Conservation (phyloP, 2,797 vertebrate species). For the Channa striata region DNA sequence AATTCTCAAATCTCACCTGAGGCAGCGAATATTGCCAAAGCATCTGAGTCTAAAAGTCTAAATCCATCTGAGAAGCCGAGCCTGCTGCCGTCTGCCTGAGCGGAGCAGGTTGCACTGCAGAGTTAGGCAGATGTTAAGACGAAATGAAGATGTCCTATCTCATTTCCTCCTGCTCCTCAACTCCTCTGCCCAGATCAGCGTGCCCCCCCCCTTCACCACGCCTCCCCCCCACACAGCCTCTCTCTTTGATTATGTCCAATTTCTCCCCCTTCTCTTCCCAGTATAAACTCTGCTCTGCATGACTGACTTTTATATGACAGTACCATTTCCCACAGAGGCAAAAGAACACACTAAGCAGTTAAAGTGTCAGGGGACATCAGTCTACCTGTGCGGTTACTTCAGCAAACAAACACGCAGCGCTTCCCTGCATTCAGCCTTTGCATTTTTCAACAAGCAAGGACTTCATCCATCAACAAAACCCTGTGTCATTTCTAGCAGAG, state of each 20-base stretch:
- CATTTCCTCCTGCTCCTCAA: slow-evolving; percentile 52
- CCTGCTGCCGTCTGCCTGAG: slow-evolving; percentile 51
- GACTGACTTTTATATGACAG: slow-evolving; percentile 75
- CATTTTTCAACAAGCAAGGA: slow-evolving; percentile 38
- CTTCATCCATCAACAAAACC: slow-evolving; percentile 51
- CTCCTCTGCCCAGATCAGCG: slow-evolving; percentile 33
- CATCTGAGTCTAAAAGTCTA: slow-evolving; percentile 62
- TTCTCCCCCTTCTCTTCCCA: slow-evolving; percentile 31
- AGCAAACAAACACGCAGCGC: slow-evolving; percentile 25
- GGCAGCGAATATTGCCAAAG: slow-evolving; percentile 59
- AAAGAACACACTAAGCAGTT: slow-evolving; percentile 72
- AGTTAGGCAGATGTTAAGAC: slow-evolving; percentile 65
- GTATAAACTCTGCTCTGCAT: slow-evolving; percentile 58
- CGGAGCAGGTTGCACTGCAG: slow-evolving; percentile 44
- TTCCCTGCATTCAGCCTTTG: slow-evolving; percentile 36
- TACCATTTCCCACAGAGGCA: slow-evolving; percentile 68
- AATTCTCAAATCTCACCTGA: slow-evolving; percentile 71
- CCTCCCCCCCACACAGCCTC: not conserved
- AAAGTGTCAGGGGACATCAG: slow-evolving; percentile 70
- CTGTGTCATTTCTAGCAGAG: not conserved
- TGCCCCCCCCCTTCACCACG: slow-evolving; percentile 24
- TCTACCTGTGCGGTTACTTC: slow-evolving; percentile 47
- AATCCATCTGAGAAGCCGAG: slow-evolving; percentile 63
- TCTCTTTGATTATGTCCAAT: slow-evolving; percentile 35
- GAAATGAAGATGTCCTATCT: slow-evolving; percentile 76